These are phyloP conservation scores for Drosophila aff. DNA, from an alignment of 1,140 invertebrate genomes.

Conservation along the genomic window DNA sequence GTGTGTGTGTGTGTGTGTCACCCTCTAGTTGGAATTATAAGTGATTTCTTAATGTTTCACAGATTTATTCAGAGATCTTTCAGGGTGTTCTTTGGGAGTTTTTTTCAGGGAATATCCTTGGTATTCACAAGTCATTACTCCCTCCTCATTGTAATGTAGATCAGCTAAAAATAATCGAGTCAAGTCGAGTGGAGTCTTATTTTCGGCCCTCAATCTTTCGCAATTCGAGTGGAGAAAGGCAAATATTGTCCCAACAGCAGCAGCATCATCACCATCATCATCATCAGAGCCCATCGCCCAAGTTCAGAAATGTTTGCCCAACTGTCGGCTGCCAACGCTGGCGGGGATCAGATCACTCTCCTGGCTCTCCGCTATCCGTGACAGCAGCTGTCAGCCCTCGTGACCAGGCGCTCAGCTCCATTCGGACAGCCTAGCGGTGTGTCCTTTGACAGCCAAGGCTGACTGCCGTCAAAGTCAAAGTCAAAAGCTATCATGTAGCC, in stretches of 20 bases:
- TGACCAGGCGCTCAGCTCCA: conserved; percentile 44
- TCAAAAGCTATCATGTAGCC: conserved; percentile 7
- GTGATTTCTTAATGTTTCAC: no score
- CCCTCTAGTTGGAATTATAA: no score
- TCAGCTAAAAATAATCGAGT: conserved; percentile 18
- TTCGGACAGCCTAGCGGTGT: conserved; percentile 28
- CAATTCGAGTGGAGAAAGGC: conserved; percentile 13
- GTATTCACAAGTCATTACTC: neutral
- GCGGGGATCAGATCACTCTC: conserved; percentile 42
- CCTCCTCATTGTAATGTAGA: conserved; percentile 9
- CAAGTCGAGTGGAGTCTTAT: neutral
- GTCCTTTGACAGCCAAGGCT: conserved; percentile 57
- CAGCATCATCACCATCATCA: neutral
- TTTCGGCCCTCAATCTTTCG: conserved; percentile 22
- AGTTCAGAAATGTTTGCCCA: conserved; percentile 64
- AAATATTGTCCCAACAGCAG: conserved; percentile 31
- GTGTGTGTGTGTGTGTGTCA: neutral
- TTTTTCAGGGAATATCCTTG: neutral
- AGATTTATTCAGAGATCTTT: neutral
- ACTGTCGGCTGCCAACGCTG: conserved; percentile 56
- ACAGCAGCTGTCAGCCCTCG: conserved; percentile 52
- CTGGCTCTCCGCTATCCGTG: neutral
- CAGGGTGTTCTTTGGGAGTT: neutral
- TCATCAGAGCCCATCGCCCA: conserved; percentile 15
- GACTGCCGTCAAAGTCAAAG: conserved; percentile 23